These are phyloP conservation scores for roundworm (Caenorhabditis elegans) DNA, from an alignment of 1,140 invertebrate genomes.

Conservation along the genomic window WBcel235 BX284606.5:6533501-6534000, in stretches of 20 bases:
- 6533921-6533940: not conserved
- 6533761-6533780: not conserved
- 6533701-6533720: not conserved
- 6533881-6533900: not conserved
- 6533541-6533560: conserved; percentile 2
- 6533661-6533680: too few relatives aligned
- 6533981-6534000: too few relatives aligned
- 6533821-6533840: not conserved
- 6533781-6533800: not conserved
- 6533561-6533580: conserved; percentile 3
- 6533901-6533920: not conserved
- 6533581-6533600: conserved; percentile 9
- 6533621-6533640: conserved; percentile 25
- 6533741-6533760: conserved; percentile 5
- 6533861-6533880: not conserved
- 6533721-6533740: not conserved
- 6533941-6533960: too few relatives aligned
- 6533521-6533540: too few relatives aligned
- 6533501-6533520: too few relatives aligned
- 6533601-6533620: conserved; percentile 12
- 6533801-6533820: not conserved
- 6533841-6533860: not conserved
- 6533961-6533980: too few relatives aligned
- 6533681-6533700: too few relatives aligned
- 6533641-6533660: conserved; percentile 2